Evolutionary conservation across 2,888 invertebrate genomes (phyloP).

Genomic region (Cheilosia pagana): DNA sequence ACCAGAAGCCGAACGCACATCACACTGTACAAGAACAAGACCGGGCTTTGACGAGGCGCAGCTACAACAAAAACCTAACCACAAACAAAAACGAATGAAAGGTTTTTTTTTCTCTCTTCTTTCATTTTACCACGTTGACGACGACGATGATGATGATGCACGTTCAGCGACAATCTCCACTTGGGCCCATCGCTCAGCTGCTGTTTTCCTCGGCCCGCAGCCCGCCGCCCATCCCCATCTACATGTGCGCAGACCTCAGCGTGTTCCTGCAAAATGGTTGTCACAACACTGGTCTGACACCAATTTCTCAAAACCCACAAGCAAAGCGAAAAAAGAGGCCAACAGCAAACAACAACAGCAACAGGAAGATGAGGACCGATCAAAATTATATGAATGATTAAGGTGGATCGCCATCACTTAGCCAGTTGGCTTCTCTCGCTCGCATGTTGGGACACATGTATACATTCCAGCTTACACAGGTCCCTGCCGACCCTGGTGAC

Average conservation of each 20-base stretch:
- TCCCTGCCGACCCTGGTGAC: constrained; percentile 44
- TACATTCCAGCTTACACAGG: constrained; percentile 70
- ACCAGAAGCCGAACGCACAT: constrained; percentile 63
- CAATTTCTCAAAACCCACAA: constrained; percentile 72
- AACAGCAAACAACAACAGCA: constrained; percentile 59
- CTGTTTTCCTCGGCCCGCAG: constrained; percentile 50
- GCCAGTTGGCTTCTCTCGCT: constrained; percentile 71
- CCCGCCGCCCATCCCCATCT: constrained; percentile 35
- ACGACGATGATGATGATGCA: constrained; percentile 48
- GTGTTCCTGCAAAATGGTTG: constrained; percentile 77
- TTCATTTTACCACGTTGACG: constrained; percentile 30
- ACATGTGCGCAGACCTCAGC: constrained; percentile 72
- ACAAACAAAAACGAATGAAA: constrained; percentile 8
- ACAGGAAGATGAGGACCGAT: constrained; percentile 72
- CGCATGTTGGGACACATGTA: constrained; percentile 73
- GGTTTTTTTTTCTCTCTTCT: constrained; percentile 13
- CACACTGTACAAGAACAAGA: constrained; percentile 61
- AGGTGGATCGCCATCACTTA: constrained; percentile 71
- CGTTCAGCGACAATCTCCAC: constrained; percentile 66
- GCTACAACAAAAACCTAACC: constrained; percentile 26
- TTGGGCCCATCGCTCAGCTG: constrained; percentile 67
- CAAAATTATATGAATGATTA: constrained; percentile 75
- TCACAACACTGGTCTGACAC: constrained; percentile 76
- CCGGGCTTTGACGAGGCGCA: constrained; percentile 56
- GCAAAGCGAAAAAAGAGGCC: constrained; percentile 56